Evolutionary conservation across 2,888 invertebrate species (phyloP).

Genomic region (Linnaemya tessellans): DNA sequence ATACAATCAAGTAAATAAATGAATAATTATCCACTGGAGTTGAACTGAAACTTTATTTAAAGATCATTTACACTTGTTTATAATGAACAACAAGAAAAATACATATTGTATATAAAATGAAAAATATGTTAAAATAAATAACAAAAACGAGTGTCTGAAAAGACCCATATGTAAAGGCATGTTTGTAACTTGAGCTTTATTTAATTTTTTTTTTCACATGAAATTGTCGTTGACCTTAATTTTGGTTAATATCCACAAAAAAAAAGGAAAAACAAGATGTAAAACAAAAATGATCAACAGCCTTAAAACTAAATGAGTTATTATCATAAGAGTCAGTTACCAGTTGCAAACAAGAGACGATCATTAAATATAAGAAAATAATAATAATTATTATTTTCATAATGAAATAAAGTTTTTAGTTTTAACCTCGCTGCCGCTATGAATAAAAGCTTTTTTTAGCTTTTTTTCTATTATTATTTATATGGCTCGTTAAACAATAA

Average conservation of each 20-base stretch:
- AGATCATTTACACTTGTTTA: constrained; percentile 61
- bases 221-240: constrained; percentile 62
- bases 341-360: background rate
- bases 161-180: constrained; percentile 5
- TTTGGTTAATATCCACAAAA: constrained; percentile 39
- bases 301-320: constrained; percentile 14
- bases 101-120: background rate
- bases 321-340: constrained; percentile 39
- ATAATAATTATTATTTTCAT: background rate
- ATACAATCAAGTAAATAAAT: constrained; percentile 8
- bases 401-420: background rate
- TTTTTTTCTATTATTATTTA: background rate
- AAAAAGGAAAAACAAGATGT: background rate
- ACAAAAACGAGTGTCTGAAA: constrained; percentile 23
- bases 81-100: constrained; percentile 24
- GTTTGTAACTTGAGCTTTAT: constrained; percentile 35
- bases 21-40: constrained; percentile 26
- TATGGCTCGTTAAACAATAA: background rate
- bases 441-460: background rate
- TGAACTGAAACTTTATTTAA: constrained; percentile 47
- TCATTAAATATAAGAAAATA: background rate
- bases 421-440: background rate
- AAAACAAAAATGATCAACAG: background rate
- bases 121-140: constrained; percentile 38
- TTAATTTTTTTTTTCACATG: constrained; percentile 7